phyloP scores from a whole-genome alignment of 2,797 vertebrate genomes.

The Spea hammondii region DNA sequence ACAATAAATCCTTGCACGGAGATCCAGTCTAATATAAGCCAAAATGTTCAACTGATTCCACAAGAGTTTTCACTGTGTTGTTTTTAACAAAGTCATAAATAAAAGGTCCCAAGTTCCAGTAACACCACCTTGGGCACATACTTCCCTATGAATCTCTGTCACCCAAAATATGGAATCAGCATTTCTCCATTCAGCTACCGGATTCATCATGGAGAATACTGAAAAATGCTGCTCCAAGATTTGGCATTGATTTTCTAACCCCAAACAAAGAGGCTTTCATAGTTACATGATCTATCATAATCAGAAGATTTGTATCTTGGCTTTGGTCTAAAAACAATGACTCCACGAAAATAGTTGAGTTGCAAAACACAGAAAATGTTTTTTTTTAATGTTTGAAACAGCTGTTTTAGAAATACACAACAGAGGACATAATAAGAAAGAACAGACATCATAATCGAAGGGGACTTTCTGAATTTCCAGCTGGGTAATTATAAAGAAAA shows the following conservation, averaged over 20 bases:
- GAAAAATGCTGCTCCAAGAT: constrained; percentile 57
- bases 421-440: background rate
- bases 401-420: constrained; percentile 24
- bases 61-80: background rate
- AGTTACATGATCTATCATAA: constrained; percentile 84
- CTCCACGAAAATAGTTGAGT: constrained; percentile 60
- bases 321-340: constrained; percentile 68
- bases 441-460: too few species aligned
- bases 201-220: constrained; percentile 53
- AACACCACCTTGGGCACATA: constrained; percentile 54
- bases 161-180: constrained; percentile 73
- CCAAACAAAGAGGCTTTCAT: constrained; percentile 78
- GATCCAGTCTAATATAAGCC: too few species aligned
- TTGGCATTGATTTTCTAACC: constrained; percentile 74
- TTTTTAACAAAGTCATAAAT: constrained; percentile 18
- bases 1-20: too few species aligned
- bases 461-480: too few species aligned
- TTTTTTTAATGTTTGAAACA: constrained; percentile 10
- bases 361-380: constrained; percentile 57
- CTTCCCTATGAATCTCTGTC: constrained; percentile 74
- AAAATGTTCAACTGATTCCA: too few species aligned
- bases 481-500: too few species aligned
- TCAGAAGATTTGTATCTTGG: constrained; percentile 80
- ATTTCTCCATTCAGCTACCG: constrained; percentile 64
- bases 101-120: constrained; percentile 8